Base-by-base conservation (phyloP, 2,113 vertebrate species). In the Terrapene triunguis region DNA sequence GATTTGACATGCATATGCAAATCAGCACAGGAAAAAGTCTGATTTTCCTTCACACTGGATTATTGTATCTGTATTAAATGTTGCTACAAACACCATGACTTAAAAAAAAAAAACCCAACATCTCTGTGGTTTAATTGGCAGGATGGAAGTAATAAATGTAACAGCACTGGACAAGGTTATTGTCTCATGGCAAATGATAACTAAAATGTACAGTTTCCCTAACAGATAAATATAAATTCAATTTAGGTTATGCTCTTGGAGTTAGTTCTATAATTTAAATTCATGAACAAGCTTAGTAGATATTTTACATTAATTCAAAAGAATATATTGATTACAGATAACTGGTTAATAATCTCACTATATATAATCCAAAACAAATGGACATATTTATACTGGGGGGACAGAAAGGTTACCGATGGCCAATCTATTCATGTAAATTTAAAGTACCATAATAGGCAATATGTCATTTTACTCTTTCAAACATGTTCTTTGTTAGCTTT, bases 1-100 rank as follows among this genome's bases (percentile, higher is more conserved):
- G 88, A 96, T 94, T 96, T 97, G 96, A 97, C 96, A 95, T 83
- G 92, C 97, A 95, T 97, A 98, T 98, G 98, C 96, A 98, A 98
- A 98, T 95, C 93, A 92, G 96, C 94, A 96, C 35, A 35, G 80
- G 88, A 97, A 95, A 83, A 80, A 96, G 92, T 47, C 85, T 82
- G 94, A 89, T 95, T 96, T 97, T 93, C 97, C 93, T 98, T 97
- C 95, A 89, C 47, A 55, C 69, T 69, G 59, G 85, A 96, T 97
- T 96, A 96, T 5, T 83, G 54, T 62, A 91, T 96, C 89, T 93
- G 89, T 88, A 96, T 53, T 90, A 96, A 97, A 94, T 93, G 94
- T 88, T 94, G 96, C 93, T 97, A 93, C 65, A 94, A 96, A 97
- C 91, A 97, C 95, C 95, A 97, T 54, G 32, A 96, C 80, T 86